Conservation (phyloP, 1,140 invertebrate genomes). For the Drosophila takahashii region DNA sequence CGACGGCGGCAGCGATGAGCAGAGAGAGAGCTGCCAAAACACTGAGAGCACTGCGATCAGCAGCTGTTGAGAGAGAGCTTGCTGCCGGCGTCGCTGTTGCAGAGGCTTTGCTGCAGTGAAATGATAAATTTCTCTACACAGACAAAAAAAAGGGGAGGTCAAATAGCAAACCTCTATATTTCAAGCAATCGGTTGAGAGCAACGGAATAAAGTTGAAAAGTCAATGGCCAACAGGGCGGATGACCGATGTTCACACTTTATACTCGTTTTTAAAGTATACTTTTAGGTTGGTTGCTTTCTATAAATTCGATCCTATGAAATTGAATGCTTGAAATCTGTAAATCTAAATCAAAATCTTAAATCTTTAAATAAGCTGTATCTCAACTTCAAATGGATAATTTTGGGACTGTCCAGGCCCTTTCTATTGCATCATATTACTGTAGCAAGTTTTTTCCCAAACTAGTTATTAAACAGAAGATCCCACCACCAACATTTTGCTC, state of each 20-base stretch:
- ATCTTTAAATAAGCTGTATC: no score
- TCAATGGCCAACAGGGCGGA: no score
- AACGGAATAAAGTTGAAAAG: no score
- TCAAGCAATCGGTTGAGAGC: no score
- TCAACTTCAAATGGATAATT: no score
- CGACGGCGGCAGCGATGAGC: constrained; percentile 28
- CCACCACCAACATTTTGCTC: background rate
- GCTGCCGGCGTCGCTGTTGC: constrained; percentile 15
- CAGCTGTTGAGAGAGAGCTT: constrained; percentile 42
- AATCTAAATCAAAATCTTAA: no score
- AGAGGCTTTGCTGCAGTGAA: constrained; percentile 63
- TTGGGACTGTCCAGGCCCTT: no score
- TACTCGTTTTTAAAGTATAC: background rate
- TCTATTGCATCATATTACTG: no score
- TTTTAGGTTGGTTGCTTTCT: background rate
- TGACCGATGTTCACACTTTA: background rate
- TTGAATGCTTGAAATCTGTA: no score
- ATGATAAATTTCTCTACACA: constrained; percentile 80
- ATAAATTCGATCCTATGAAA: no score
- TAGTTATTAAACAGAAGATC: no score
- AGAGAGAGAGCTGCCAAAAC: constrained; percentile 11
- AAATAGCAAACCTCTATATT: background rate
- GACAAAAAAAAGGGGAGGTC: background rate
- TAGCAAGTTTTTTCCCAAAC: no score
- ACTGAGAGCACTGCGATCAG: constrained; percentile 44